Evolutionary conservation across 2,888 invertebrate genomes (phyloP), one percentile per base, ranked within the genome.

Genomic region (Junonia oenone): DNA sequence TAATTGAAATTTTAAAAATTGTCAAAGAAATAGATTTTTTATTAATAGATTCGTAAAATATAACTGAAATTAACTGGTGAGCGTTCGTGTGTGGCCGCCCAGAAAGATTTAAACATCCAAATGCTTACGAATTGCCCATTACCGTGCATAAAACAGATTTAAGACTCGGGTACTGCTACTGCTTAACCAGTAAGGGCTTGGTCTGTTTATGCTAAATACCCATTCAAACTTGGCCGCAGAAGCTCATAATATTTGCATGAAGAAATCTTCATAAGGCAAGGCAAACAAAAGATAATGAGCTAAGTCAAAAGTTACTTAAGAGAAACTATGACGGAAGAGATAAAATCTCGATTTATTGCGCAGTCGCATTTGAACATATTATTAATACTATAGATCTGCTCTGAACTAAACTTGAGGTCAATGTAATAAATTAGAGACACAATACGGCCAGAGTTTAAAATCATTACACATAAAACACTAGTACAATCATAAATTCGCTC

Each of bases 281-380:
- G 65, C 69, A 68, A 68, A 76, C 52, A 61, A 60, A 55, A 61
- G 33, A 38, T 47, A 49, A 55, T 46, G 49, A 37, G 45, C 38
- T 43, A 48, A 51, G 26, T 45, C 40, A 43, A 53, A 56, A 52
- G 38, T 45, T 27, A 56, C 55, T 38, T 37, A 48, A 47, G 48
- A 45, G 33, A 29, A 55, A 43, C 47, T 45, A 45, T 45, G 45
- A 49, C 40, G 31, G 22, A 40, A 43, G 6, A 64, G 81, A 82
- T 83, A 72, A 72, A 77, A 81, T 83, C 81, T 67, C 76, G 72
- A 81, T 81, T 82, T 82, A 83, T 81, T 74, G 77, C 75, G 70
- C 72, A 79, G 76, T 77, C 76, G 76, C 75, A 75, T 76, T 75
- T 79, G 76, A 79, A 78, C 72, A 76, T 79, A 74, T 72, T 55